Evolutionary conservation across 1,140 invertebrate genomes (phyloP).

Genomic region (Agrilus planipennis): DNA sequence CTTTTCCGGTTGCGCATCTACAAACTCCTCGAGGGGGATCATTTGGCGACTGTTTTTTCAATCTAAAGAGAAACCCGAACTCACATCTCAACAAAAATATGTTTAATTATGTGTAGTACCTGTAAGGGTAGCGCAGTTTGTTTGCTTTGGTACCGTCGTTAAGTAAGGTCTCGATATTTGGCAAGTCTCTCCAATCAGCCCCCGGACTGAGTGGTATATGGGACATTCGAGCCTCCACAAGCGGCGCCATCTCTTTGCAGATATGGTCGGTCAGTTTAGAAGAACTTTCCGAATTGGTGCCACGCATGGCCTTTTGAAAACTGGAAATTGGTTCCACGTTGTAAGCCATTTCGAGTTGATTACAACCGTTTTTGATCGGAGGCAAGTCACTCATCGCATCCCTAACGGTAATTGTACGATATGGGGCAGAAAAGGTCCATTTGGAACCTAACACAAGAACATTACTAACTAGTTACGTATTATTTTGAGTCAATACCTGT

Average conservation of each 20-base stretch:
- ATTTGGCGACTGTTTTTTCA: slow-evolving; percentile 50
- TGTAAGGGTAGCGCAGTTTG: slow-evolving; percentile 43
- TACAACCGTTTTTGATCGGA: slow-evolving; percentile 60
- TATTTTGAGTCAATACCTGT: slow-evolving; percentile 10
- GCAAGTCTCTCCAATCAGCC: slow-evolving; percentile 80
- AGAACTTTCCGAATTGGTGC: slow-evolving; percentile 34
- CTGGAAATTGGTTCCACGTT: slow-evolving; percentile 58
- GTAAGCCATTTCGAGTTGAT: slow-evolving; percentile 58
- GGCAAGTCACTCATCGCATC: slow-evolving; percentile 80
- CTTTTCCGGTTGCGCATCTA: slow-evolving; percentile 50
- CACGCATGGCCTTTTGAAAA: slow-evolving; percentile 64
- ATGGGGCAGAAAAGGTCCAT: slow-evolving; percentile 24
- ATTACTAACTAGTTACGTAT: neutral
- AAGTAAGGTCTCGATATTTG: slow-evolving; percentile 61
- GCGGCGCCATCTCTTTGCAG: slow-evolving; percentile 72
- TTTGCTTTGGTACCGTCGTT: slow-evolving; percentile 53
- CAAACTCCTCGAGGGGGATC: slow-evolving; percentile 68
- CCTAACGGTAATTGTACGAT: slow-evolving; percentile 40
- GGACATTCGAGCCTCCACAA: slow-evolving; percentile 67
- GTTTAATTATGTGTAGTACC: slow-evolving; percentile 9
- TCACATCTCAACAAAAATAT: neutral
- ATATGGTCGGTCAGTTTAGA: slow-evolving; percentile 54
- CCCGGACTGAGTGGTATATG: slow-evolving; percentile 63
- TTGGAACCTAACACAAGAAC: slow-evolving; percentile 14
- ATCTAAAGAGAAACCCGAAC: slow-evolving; percentile 35